Conservation (phyloP, 2,797 vertebrate genomes). For the Neosalanx taihuensis region DNA sequence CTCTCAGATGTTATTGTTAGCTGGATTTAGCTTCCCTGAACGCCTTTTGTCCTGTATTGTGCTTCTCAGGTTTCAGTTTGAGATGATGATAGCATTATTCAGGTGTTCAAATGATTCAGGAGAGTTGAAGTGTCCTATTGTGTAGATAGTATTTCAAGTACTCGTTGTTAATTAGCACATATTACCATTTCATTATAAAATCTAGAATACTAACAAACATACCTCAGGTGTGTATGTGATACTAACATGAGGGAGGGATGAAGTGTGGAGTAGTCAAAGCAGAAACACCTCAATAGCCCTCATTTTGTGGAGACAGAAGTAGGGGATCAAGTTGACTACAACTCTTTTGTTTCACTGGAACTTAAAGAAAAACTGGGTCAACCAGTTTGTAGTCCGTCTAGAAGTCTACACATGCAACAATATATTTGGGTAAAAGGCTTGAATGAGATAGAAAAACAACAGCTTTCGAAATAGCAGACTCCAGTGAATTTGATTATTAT, state of each 20-base stretch:
- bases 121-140: conserved; percentile 8
- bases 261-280: neutral
- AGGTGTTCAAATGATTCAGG: neutral
- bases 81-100: conserved; percentile 6
- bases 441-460: too few relatives aligned
- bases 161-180: too few relatives aligned
- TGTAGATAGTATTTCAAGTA: neutral
- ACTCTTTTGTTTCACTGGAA: conserved; percentile 12
- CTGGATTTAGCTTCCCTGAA: conserved; percentile 12
- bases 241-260: neutral
- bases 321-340: conserved; percentile 11
- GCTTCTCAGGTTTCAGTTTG: conserved; percentile 12
- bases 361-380: conserved; percentile 43
- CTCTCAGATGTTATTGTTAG: conserved; percentile 48
- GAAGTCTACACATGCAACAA: neutral
- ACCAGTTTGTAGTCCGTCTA: conserved; percentile 45
- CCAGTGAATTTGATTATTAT: too few relatives aligned
- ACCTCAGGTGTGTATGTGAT: conserved; percentile 23
- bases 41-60: conserved; percentile 18
- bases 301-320: neutral
- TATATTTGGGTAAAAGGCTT: too few relatives aligned
- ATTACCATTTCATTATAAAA: too few relatives aligned
- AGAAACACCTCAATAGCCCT: neutral
- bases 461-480: too few relatives aligned
- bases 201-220: conserved; percentile 7